Conservation (phyloP, 2,888 invertebrate genomes). For the Camptogramma bilineatum region DNA sequence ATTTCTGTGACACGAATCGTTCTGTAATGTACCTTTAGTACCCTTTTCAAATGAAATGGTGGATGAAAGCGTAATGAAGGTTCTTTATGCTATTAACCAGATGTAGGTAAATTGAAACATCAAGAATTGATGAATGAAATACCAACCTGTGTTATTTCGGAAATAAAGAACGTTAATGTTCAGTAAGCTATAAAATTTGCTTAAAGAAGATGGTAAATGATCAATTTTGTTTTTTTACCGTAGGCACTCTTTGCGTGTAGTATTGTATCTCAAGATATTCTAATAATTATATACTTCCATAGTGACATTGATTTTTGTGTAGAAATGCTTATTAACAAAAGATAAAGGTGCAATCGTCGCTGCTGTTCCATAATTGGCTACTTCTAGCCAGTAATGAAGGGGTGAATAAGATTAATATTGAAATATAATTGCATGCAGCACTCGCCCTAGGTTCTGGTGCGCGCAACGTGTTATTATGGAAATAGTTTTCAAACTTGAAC, state of each 20-base stretch:
- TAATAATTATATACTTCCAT: not conserved
- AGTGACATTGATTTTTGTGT: not conserved
- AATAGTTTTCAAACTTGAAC: conserved; percentile 69
- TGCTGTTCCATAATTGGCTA: conserved; percentile 46
- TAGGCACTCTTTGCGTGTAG: not conserved
- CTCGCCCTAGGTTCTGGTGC: conserved; percentile 45
- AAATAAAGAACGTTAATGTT: conserved; percentile 3
- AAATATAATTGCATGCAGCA: conserved; percentile 72
- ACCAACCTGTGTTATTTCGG: conserved; percentile 12
- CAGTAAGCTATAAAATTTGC: not conserved
- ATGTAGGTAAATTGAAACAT: conserved; percentile 33
- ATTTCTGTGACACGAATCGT: conserved; percentile 50
- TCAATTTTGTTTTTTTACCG: not conserved
- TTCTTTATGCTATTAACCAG: conserved; percentile 42
- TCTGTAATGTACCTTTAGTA: conserved; percentile 45
- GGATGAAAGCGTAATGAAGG: conserved; percentile 49
- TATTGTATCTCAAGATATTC: not conserved
- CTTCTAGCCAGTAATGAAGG: conserved; percentile 54
- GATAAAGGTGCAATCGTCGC: conserved; percentile 28
- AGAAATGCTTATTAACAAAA: not conserved
- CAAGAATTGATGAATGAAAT: conserved; percentile 30
- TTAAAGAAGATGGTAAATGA: not conserved
- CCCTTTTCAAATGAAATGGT: conserved; percentile 49
- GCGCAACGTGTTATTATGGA: conserved; percentile 72
- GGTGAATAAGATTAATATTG: conserved; percentile 64